Conservation (phyloP, 2,888 invertebrate genomes). For the Plebejus melissa region DNA sequence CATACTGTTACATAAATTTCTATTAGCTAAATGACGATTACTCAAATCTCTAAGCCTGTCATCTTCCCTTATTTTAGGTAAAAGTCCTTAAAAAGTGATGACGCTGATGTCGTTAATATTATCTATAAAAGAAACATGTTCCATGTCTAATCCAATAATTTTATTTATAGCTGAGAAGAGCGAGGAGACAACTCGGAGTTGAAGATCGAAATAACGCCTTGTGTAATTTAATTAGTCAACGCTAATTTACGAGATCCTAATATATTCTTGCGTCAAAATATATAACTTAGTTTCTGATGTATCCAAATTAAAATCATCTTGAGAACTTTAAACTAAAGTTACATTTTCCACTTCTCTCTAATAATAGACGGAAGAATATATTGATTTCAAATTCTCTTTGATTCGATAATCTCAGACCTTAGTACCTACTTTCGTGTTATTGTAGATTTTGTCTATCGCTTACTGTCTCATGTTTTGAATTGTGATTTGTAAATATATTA, state of each 20-base stretch:
- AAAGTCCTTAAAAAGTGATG: no score
- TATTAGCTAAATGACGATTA: neutral
- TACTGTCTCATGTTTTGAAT: constrained; percentile 15
- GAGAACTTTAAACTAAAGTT: neutral
- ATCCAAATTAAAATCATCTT: neutral
- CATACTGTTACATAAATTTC: neutral
- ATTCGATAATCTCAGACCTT: constrained; percentile 28
- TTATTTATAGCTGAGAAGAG: constrained; percentile 1
- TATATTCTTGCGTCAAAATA: constrained; percentile 17
- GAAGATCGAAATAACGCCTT: constrained; percentile 27
- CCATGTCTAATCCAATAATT: neutral
- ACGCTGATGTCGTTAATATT: neutral
- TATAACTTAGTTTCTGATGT: neutral
- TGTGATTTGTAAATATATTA: constrained; percentile 26
- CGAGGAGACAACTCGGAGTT: constrained; percentile 5
- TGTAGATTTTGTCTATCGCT: constrained; percentile 4
- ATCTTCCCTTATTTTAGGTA: no score
- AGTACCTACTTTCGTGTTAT: constrained; percentile 25
- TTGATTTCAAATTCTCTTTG: constrained; percentile 23
- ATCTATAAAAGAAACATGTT: neutral
- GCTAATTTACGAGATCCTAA: constrained; percentile 18
- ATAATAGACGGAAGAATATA: constrained; percentile 12
- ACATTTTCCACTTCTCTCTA: constrained; percentile 1
- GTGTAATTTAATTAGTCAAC: constrained; percentile 28
- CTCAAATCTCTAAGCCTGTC: no score